These are phyloP conservation scores for Priocnemis perturbator DNA, from an alignment of 2,888 invertebrate species.

Conservation along the genomic window DNA sequence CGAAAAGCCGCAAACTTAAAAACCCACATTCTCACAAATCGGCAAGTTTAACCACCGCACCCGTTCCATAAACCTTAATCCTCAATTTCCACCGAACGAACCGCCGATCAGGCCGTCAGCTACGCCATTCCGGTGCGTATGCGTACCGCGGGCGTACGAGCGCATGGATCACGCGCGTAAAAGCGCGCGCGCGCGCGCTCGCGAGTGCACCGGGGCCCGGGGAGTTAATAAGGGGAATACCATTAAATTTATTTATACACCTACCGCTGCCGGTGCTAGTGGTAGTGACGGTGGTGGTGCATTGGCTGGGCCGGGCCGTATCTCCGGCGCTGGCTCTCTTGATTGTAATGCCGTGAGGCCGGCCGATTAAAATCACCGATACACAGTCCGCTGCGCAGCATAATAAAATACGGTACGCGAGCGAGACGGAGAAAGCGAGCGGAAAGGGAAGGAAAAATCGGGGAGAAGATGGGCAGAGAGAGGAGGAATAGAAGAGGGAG, in stretches of 20 bases:
- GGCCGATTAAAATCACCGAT: conserved; percentile 56
- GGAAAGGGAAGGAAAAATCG: conserved; percentile 1
- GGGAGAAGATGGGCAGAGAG: background rate
- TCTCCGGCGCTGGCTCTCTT: conserved; percentile 27
- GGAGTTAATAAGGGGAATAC: conserved; percentile 41
- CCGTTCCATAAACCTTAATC: no score
- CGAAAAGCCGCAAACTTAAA: no score
- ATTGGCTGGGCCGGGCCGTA: conserved; percentile 10
- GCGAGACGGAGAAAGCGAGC: conserved; percentile 11
- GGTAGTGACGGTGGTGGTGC: no score
- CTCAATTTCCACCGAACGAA: no score
- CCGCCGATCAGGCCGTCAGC: no score
- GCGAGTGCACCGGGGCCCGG: background rate
- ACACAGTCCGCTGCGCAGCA: conserved; percentile 26
- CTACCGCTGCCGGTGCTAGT: conserved; percentile 16
- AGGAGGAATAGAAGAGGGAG: background rate
- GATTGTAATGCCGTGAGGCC: conserved; percentile 44
- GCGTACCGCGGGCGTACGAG: no score
- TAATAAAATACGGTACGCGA: conserved; percentile 30
- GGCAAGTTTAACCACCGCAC: no score
- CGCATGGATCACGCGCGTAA: background rate
- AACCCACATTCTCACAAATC: no score
- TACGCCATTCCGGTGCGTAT: no score
- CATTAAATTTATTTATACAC: conserved; percentile 46
- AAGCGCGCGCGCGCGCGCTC: background rate